phyloP scores from a whole-genome alignment of 2,113 vertebrate genomes.

The Poeciliopsis turrubarensis region DNA sequence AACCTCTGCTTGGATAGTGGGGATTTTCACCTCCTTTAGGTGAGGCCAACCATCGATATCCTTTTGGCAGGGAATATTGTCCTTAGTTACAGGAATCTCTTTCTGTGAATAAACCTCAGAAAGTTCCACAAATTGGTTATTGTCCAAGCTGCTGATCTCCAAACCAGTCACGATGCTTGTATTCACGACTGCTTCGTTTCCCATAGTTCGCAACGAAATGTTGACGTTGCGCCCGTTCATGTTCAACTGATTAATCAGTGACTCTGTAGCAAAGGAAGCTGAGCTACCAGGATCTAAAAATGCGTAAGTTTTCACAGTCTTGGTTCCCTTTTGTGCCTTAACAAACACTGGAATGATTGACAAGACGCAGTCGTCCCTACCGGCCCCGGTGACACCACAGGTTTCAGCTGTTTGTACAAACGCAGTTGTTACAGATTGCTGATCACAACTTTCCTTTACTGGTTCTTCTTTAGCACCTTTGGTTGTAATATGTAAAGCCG shows the following conservation, averaged over 20 bases:
- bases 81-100: slow-evolving; percentile 12
- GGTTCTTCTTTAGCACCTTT: too few species aligned
- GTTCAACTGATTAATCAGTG: too few species aligned
- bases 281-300: slow-evolving; percentile 26
- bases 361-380: too few species aligned
- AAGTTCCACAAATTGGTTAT: slow-evolving; percentile 30
- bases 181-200: slow-evolving; percentile 15
- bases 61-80: neutral
- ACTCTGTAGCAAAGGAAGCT: too few species aligned
- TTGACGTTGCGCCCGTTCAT: slow-evolving; percentile 27
- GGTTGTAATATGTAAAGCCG: too few species aligned
- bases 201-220: slow-evolving; percentile 36
- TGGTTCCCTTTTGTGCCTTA: slow-evolving; percentile 39
- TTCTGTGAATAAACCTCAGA: slow-evolving; percentile 44
- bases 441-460: slow-evolving; percentile 4
- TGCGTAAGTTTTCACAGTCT: slow-evolving; percentile 16
- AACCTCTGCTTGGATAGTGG: too few species aligned
- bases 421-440: too few species aligned
- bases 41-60: neutral
- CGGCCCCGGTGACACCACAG: neutral
- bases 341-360: neutral
- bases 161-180: slow-evolving; percentile 13
- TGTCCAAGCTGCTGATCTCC: slow-evolving; percentile 4
- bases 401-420: slow-evolving; percentile 7
- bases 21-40: too few species aligned